Evolutionary conservation across 2,113 vertebrate genomes (phyloP).

Genomic region (Kobus ellipsiprymnus): DNA sequence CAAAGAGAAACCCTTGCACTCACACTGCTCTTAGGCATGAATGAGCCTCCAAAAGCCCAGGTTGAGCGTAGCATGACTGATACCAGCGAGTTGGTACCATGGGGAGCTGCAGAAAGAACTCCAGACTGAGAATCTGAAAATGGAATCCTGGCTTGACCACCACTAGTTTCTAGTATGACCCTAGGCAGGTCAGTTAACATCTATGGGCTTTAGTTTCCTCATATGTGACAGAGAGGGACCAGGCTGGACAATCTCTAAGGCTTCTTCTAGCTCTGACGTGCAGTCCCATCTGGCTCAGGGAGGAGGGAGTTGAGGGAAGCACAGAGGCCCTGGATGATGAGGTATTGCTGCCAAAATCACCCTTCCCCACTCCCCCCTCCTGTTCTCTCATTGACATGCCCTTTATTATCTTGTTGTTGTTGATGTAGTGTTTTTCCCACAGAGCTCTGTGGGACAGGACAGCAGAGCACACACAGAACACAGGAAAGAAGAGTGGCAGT

Average conservation of each 20-base stretch:
- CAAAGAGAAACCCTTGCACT: not conserved
- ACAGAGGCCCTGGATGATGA: not conserved
- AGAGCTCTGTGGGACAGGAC: not conserved
- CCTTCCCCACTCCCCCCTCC: not conserved
- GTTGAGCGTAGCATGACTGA: not conserved
- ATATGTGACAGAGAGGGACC: not conserved
- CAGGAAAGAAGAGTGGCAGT: not conserved
- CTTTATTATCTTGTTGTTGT: slow-evolving; percentile 38
- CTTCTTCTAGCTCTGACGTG: not conserved
- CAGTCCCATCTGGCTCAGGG: not conserved
- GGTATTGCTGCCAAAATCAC: slow-evolving; percentile 17
- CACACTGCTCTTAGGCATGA: not conserved
- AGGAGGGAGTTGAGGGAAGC: not conserved
- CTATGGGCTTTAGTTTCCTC: not conserved
- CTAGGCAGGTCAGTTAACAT: not conserved
- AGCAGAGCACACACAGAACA: not conserved
- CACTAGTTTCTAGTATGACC: not conserved
- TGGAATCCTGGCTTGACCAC: not conserved
- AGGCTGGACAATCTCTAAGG: not conserved
- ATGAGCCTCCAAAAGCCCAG: not conserved
- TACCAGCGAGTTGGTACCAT: not conserved
- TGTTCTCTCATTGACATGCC: not conserved
- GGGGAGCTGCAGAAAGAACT: not conserved
- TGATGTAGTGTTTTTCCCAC: slow-evolving; percentile 31
- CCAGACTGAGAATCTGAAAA: not conserved